Evolutionary conservation across 2,113 vertebrate genomes (phyloP), one percentile per base, ranked within the genome.

Genomic region (Chloropsis hardwickii): DNA sequence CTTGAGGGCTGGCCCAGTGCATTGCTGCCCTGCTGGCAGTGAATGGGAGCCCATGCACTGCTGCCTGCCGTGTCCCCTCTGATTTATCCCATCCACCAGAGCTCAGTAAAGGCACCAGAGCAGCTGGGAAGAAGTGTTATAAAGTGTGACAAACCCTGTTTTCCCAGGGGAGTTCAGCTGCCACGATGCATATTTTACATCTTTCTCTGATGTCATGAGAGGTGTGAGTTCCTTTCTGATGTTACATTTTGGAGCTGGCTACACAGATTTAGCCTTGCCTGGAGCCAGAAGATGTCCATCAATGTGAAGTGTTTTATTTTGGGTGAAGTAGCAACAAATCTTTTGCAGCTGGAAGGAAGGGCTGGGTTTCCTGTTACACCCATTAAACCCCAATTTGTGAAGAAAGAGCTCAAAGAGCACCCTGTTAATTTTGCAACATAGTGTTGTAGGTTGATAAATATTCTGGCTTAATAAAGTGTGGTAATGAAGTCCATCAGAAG

Each of bases 131-230:
- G 51, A 73, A 66, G 67, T 60, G 93, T 85, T 92, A 81, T 39
- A 70, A 93, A 83, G 60, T 85, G 74, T 94, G 94, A 96, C 93
- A 97, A 95, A 95, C 17, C 57, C 74, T 33, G 69, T 39, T 85
- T 67, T 80, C 95, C 94, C 91, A 73, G 78, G 65, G 85, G 74
- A 94, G 61, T 56, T 96, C 90, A 90, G 87, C 90, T 97, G 93
- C 96, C 95, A 92, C 53, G 14, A 42, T 89, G 94, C 65, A 65
- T 92, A 73, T 90, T 97, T 93, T 92, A 81, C 90, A 90, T 89
- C 76, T 69, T 73, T 5, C 81, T 93, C 81, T 94, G 96, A 94
- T 91, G 86, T 64, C 81, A 93, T 0, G 60, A 77, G 90, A 93
- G 95, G 94, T 77, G 84, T 44, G 84, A 95, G 74, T 39, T 95